These are phyloP conservation scores for Hozukius guyotensis DNA, from an alignment of 2,797 vertebrate genomes.

Conservation along the genomic window DNA sequence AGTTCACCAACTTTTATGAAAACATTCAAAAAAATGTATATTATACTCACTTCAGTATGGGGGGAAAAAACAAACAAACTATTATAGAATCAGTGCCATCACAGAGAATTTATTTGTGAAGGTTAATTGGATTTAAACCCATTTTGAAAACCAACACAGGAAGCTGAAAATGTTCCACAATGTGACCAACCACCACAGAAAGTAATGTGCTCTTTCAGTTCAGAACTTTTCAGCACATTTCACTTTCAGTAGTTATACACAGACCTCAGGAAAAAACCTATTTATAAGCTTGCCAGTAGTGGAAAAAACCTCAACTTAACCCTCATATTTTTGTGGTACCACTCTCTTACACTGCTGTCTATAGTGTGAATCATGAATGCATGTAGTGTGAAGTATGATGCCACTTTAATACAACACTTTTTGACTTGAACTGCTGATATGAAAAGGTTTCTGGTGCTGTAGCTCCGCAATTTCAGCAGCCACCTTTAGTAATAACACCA, in stretches of 20 bases:
- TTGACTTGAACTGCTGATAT: neutral
- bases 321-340: neutral
- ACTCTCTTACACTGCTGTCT: neutral
- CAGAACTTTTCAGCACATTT: slow-evolving; percentile 1
- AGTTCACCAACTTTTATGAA: neutral
- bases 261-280: neutral
- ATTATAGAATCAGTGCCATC: neutral
- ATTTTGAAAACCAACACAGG: slow-evolving; percentile 6
- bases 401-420: neutral
- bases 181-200: slow-evolving; percentile 7
- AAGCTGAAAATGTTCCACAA: slow-evolving; percentile 20
- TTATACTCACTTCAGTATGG: neutral
- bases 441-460: neutral
- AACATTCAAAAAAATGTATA: neutral
- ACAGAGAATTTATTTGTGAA: neutral
- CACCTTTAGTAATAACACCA: neutral
- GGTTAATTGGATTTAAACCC: neutral
- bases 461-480: neutral
- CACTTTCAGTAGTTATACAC: neutral
- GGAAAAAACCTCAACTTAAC: neutral
- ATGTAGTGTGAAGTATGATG: neutral
- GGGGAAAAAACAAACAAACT: neutral
- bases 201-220: neutral
- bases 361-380: neutral
- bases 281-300: neutral